Conservation (phyloP, 2,888 invertebrate genomes). For the Chrysina gloriosa region DNA sequence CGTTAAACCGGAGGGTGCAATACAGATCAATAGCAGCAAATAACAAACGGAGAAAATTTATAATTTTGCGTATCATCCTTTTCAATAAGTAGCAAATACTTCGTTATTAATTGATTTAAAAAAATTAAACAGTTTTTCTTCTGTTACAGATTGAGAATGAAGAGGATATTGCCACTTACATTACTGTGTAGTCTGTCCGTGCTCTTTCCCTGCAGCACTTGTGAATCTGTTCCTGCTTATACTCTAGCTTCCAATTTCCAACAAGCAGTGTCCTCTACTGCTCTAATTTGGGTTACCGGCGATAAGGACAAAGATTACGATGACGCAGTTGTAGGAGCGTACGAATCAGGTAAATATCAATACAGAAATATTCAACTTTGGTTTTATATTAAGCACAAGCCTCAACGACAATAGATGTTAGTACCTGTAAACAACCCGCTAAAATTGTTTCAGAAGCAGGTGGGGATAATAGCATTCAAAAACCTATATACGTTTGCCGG, state of each 20-base stretch:
- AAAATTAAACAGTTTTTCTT: constrained; percentile 21
- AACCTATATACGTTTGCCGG: constrained; percentile 78
- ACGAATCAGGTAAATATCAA: constrained; percentile 50
- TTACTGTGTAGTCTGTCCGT: constrained; percentile 42
- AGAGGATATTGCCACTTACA: constrained; percentile 42
- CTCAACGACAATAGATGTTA: too few relatives aligned
- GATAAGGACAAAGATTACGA: constrained; percentile 66
- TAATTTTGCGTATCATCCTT: too few relatives aligned
- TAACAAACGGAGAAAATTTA: not conserved
- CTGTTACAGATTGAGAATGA: constrained; percentile 47
- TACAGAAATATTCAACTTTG: not conserved
- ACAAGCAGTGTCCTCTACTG: constrained; percentile 83
- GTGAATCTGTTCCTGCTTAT: constrained; percentile 56
- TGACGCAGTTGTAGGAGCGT: constrained; percentile 76
- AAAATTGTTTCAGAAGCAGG: constrained; percentile 44
- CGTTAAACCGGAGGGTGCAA: not conserved
- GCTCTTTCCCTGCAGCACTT: constrained; percentile 29
- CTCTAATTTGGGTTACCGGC: constrained; percentile 78
- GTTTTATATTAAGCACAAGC: too few relatives aligned
- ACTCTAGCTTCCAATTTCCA: constrained; percentile 64
- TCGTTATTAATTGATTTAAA: not conserved
- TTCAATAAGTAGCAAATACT: too few relatives aligned
- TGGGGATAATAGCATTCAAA: constrained; percentile 51
- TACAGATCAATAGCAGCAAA: not conserved
- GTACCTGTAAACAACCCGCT: too few relatives aligned